Percentiles rank a stretch among this genome's conserved stretches.
Conservation (phyloP, 2,888 invertebrate genomes). For the Chloromyia formosa region DNA sequence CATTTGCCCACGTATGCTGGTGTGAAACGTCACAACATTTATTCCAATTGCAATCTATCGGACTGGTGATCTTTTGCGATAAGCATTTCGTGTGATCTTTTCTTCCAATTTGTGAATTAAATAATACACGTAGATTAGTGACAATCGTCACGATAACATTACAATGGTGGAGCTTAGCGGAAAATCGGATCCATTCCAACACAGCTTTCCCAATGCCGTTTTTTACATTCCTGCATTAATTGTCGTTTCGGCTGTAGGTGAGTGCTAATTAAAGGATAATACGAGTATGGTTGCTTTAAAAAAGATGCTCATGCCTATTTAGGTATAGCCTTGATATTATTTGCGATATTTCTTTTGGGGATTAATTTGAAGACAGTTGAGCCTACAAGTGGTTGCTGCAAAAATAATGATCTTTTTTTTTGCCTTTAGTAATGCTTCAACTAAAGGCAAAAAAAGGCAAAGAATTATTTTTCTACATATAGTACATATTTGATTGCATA, state of each 20-base stretch:
- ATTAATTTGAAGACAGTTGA: too few relatives aligned
- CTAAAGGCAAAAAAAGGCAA: too few relatives aligned
- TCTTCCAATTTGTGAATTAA: slow-evolving; percentile 26
- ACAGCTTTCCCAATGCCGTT: slow-evolving; percentile 87
- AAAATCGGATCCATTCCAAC: slow-evolving; percentile 81
- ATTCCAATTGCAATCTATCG: background rate
- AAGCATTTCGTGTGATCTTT: slow-evolving; percentile 1
- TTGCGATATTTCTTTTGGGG: too few relatives aligned
- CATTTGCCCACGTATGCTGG: slow-evolving; percentile 30
- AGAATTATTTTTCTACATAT: too few relatives aligned
- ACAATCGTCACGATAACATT: slow-evolving; percentile 18
- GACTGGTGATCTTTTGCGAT: slow-evolving; percentile 11
- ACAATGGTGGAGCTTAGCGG: slow-evolving; percentile 87
- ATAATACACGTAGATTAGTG: slow-evolving; percentile 14
- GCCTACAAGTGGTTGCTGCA: too few relatives aligned
- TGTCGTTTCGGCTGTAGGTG: slow-evolving; percentile 81
- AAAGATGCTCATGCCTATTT: too few relatives aligned
- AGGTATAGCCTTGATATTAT: too few relatives aligned
- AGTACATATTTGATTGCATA: too few relatives aligned
- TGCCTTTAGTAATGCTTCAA: too few relatives aligned
- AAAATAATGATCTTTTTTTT: too few relatives aligned
- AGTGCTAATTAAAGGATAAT: too few relatives aligned
- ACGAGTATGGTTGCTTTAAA: too few relatives aligned
- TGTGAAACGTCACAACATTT: slow-evolving; percentile 35
- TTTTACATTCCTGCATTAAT: slow-evolving; percentile 87